Evolutionary conservation across 2,113 vertebrate species (phyloP).

Genomic region (Tonatia bakeri): DNA sequence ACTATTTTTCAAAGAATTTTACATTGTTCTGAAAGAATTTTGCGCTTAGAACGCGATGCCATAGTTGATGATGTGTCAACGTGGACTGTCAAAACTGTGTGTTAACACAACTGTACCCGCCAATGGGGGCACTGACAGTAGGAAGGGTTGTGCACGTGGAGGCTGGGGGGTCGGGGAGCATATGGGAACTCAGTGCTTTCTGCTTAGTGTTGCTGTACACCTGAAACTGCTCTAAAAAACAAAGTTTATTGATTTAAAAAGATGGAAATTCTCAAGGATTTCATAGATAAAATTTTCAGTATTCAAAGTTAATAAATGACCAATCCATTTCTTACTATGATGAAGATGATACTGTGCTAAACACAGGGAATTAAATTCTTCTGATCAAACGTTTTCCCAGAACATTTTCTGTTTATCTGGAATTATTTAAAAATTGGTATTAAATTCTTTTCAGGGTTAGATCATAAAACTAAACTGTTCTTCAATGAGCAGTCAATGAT

Average conservation of each 20-base stretch:
- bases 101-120: not conserved
- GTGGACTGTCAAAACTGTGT: not conserved
- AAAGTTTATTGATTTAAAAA: not conserved
- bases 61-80: not conserved
- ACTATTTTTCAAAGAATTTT: not conserved
- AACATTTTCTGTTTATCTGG: not conserved
- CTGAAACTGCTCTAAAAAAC: not conserved
- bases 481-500: not conserved
- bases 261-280: not conserved
- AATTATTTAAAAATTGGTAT: constrained; percentile 16
- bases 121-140: not conserved
- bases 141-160: not conserved
- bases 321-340: not conserved
- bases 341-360: not conserved
- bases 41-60: not conserved
- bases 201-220: not conserved
- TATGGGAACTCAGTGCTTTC: not conserved
- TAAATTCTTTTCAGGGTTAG: not conserved
- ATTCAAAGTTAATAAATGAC: not conserved
- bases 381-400: not conserved
- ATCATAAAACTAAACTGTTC: not conserved
- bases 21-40: not conserved
- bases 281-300: not conserved
- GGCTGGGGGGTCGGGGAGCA: not conserved
- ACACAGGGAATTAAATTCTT: not conserved